Conservation (phyloP, 2,113 vertebrate species). For the Gymnarchus niloticus region DNA sequence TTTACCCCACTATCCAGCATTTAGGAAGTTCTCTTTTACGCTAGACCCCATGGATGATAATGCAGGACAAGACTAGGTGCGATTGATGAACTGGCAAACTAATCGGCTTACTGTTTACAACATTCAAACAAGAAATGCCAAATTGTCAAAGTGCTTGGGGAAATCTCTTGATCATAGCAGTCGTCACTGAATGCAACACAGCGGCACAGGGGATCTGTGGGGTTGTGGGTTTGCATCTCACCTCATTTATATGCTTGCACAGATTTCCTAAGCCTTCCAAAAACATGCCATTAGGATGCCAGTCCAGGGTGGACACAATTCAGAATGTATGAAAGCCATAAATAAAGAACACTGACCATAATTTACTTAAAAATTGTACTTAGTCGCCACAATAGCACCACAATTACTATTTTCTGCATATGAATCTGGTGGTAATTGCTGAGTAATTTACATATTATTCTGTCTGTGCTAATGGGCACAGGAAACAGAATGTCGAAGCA, state of each 20-base stretch:
- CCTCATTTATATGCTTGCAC: not conserved
- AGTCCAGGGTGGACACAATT: not conserved
- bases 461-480: constrained; percentile 12
- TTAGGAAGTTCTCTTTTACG: not conserved
- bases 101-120: not conserved
- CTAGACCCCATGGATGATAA: not conserved
- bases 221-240: not conserved
- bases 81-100: not conserved
- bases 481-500: constrained; percentile 3
- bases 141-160: not conserved
- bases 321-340: not conserved
- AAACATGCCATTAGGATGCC: not conserved
- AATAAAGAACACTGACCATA: constrained; percentile 2
- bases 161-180: not conserved
- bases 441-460: constrained; percentile 25
- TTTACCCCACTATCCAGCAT: not conserved
- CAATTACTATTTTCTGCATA: constrained; percentile 27
- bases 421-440: constrained; percentile 20
- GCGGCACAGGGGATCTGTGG: not conserved
- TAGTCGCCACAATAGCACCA: not conserved
- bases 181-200: not conserved
- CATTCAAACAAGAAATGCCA: not conserved
- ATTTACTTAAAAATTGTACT: constrained; percentile 10
- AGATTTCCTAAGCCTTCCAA: not conserved
- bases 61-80: not conserved